Conservation (phyloP, 2,113 vertebrate genomes). For the Leiothrix lutea region DNA sequence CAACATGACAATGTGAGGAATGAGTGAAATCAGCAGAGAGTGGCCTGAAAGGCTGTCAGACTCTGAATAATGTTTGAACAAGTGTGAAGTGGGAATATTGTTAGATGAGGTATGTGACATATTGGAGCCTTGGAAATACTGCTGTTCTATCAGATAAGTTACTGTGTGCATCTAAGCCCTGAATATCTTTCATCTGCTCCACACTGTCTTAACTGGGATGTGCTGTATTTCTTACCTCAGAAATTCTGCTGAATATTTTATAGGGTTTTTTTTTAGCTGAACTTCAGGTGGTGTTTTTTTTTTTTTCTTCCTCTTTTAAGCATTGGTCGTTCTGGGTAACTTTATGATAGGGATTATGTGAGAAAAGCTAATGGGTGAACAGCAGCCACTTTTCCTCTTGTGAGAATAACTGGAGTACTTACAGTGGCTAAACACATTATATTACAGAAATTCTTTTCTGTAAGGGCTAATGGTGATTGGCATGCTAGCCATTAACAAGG, state of each 20-base stretch:
- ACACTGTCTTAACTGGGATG: neutral
- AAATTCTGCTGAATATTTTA: conserved; percentile 56
- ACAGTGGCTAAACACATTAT: neutral
- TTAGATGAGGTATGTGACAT: conserved; percentile 22
- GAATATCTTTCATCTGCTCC: conserved; percentile 3
- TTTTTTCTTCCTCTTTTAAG: neutral
- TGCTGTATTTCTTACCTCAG: conserved; percentile 24
- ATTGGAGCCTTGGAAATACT: neutral
- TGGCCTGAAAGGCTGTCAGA: neutral
- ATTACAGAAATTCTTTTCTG: neutral
- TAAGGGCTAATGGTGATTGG: neutral
- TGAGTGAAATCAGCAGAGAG: conserved; percentile 30
- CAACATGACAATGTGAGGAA: neutral
- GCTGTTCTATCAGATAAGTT: conserved; percentile 14
- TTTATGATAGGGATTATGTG: conserved; percentile 31
- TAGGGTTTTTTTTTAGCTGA: neutral
- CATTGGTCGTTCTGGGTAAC: neutral
- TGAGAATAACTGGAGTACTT: neutral
- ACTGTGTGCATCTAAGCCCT: neutral
- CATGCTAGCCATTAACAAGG: neutral
- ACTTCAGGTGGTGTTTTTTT: neutral
- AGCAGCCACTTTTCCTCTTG: conserved; percentile 12
- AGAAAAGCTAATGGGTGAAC: neutral
- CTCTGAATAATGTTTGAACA: conserved; percentile 43
- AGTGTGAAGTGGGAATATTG: neutral